Conservation (phyloP, 2,888 invertebrate genomes). For the Cantharis lateralis region DNA sequence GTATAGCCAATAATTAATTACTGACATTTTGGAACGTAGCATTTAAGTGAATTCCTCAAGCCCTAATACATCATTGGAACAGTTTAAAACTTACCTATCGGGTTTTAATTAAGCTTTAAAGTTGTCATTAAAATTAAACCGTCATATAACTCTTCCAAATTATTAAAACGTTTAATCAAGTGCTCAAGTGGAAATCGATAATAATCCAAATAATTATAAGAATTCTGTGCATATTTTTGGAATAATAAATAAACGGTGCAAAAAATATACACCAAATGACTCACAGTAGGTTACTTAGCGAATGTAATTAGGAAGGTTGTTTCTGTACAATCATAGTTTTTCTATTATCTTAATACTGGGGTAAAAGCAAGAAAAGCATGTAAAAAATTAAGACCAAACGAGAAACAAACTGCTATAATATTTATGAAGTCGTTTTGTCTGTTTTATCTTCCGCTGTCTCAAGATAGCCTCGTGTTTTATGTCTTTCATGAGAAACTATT, state of each 20-base stretch:
- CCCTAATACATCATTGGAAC: slow-evolving; percentile 23
- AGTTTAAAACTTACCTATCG: slow-evolving; percentile 21
- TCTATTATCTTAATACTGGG: neutral
- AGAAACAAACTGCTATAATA: slow-evolving; percentile 1
- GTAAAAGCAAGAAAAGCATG: neutral
- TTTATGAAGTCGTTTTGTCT: slow-evolving; percentile 5
- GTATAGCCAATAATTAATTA: slow-evolving; percentile 46
- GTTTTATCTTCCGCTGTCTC: neutral
- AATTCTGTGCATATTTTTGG: too few relatives aligned
- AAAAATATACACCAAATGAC: neutral
- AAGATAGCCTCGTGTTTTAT: neutral
- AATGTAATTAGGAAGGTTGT: neutral
- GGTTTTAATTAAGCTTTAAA: slow-evolving; percentile 21
- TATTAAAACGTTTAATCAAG: neutral
- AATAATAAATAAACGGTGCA: too few relatives aligned
- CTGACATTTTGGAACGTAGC: slow-evolving; percentile 38
- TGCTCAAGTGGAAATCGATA: neutral
- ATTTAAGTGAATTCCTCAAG: slow-evolving; percentile 34
- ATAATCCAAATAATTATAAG: neutral
- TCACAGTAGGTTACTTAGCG: neutral
- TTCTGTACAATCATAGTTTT: neutral
- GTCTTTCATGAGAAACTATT: slow-evolving; percentile 9
- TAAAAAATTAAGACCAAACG: slow-evolving; percentile 1
- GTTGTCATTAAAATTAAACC: neutral
- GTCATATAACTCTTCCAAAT: neutral